Evolutionary conservation across 2,888 invertebrate species (phyloP).

Genomic region (Tuberolachnus salignus): DNA sequence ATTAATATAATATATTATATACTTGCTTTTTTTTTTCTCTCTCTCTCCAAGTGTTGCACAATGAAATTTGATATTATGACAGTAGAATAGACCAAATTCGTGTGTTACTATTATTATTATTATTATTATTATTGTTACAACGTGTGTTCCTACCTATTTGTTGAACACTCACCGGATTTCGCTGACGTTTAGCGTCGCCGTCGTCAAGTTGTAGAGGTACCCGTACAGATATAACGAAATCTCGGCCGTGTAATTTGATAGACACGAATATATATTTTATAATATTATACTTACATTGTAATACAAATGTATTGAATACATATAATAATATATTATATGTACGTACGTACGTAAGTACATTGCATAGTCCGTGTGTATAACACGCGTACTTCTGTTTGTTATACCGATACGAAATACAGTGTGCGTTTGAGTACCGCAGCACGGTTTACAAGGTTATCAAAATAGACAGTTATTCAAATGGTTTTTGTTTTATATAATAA

Average conservation of each 20-base stretch:
- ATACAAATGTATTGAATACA: not conserved
- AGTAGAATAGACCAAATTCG: constrained; percentile 42
- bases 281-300: not conserved
- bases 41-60: constrained; percentile 34
- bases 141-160: not conserved
- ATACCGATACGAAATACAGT: not conserved
- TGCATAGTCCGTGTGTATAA: not conserved
- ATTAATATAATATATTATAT: not conserved
- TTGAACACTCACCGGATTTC: constrained; percentile 37
- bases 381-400: constrained; percentile 17
- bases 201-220: not conserved
- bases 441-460: constrained; percentile 18
- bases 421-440: not conserved
- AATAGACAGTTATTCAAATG: constrained; percentile 37
- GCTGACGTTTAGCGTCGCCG: constrained; percentile 37
- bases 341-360: not conserved
- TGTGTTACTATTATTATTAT: constrained; percentile 38
- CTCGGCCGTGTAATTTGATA: constrained; percentile 38
- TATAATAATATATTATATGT: not conserved
- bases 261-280: constrained; percentile 24
- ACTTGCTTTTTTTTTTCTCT: not conserved
- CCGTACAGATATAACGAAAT: not conserved
- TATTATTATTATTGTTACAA: constrained; percentile 38
- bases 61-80: constrained; percentile 54
- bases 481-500: constrained; percentile 11